Conservation (phyloP, 2,888 invertebrate genomes). For the Eristalinus sepulchralis region DNA sequence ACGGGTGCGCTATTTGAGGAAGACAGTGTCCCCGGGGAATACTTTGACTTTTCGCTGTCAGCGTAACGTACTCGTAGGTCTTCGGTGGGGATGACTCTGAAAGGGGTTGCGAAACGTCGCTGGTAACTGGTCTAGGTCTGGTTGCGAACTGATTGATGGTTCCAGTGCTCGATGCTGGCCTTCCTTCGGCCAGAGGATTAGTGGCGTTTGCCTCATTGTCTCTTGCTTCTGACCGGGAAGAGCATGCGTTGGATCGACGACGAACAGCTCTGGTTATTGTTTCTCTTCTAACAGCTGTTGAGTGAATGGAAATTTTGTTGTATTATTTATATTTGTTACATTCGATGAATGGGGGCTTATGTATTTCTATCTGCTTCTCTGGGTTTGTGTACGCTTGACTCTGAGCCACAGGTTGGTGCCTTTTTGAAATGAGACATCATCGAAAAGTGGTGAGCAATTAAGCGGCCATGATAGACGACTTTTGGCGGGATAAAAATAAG, state of each 20-base stretch:
- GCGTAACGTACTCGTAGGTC: conserved; percentile 58
- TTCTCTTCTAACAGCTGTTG: conserved; percentile 57
- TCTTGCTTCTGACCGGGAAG: conserved; percentile 49
- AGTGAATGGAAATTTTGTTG: background rate
- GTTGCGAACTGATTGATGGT: conserved; percentile 65
- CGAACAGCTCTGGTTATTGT: conserved; percentile 20
- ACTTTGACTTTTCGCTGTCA: conserved; percentile 19
- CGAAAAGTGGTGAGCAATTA: conserved; percentile 7
- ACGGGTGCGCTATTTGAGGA: background rate
- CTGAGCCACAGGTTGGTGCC: conserved; percentile 46
- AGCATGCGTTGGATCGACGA: conserved; percentile 70
- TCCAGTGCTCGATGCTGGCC: conserved; percentile 55
- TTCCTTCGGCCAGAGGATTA: conserved; percentile 24
- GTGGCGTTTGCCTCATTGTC: conserved; percentile 55
- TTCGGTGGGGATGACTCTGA: conserved; percentile 29
- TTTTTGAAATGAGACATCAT: background rate
- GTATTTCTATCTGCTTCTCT: conserved; percentile 4
- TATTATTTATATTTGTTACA: background rate
- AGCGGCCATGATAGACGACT: background rate
- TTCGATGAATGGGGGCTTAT: conserved; percentile 5
- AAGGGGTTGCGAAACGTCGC: conserved; percentile 2
- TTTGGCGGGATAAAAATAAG: conserved; percentile 20
- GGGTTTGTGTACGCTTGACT: conserved; percentile 6
- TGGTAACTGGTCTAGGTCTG: conserved; percentile 36
- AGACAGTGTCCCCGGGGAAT: conserved; percentile 58